Evolutionary conservation across 2,888 invertebrate genomes (phyloP), one percentile per base, ranked within the genome.

Genomic region (Podotricha telesiphe): DNA sequence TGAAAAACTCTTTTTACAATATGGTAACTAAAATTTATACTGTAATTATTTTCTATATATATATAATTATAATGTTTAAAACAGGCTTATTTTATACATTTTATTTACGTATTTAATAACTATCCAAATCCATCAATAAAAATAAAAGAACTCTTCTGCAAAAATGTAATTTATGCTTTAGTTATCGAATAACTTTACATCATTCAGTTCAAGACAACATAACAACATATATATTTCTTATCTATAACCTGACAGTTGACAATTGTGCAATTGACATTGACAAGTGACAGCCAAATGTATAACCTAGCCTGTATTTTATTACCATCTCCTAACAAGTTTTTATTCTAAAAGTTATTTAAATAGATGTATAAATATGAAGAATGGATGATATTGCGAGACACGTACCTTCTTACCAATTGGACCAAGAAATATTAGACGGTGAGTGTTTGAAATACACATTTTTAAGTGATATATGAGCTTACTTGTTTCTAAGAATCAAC

Each of bases 301-400:
- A 68, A 71, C 71, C 65, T 71, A 69, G 47, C 17, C 20, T 19
- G 55, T 55, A 47, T 65, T 59, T 53, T 34, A 51, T 40, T 28
- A 65, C 42, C 37, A 42, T 45, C 45, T 58, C 20, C 34, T 45
- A 65, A 58, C 59, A 70, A 73, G 66, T 70, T 65, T 70, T 68
- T 47, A 13, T 59, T 15, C 37, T 56, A 68, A 68, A 72, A 68
- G 70, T 68, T 77, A 81, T 74, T 67, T 74, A 78, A 82, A 82
- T 79, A 82, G 83, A 77, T 80, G 83, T 80, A 77, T 83, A 89
- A 92, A 86, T 87, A 92, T 93, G 92, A 91, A 93, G 92, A 90
- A 93, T 93, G 93, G 92, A 91, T 87, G 92, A 92, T 87, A 88
- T 87, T 82, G 86, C 82, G 80, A 92, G 89, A 80, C 85, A 90